Conservation (phyloP, 53 echinoderm and acorn worm species). For the Pentamera pediparva region DNA sequence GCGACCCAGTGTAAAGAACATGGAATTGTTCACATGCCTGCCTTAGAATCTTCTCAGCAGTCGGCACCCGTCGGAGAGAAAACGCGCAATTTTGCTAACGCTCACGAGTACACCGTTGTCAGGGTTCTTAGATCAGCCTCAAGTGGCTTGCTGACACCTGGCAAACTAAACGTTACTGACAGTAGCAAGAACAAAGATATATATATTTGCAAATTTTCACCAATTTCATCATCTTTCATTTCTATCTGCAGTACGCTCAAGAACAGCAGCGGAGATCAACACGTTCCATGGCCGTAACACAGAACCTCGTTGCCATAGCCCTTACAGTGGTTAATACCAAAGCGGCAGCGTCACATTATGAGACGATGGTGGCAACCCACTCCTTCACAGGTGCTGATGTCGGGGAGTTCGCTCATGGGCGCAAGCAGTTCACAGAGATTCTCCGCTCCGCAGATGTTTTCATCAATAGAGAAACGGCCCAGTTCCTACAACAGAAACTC, state of each 20-base stretch:
- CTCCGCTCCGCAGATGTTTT: not conserved
- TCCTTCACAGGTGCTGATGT: not conserved
- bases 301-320: not conserved
- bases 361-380: not conserved
- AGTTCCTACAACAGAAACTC: not conserved
- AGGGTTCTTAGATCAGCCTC: too few relatives aligned
- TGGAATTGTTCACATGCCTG: too few relatives aligned
- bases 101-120: too few relatives aligned
- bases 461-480: not conserved
- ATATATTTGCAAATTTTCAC: too few relatives aligned
- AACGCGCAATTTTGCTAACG: too few relatives aligned
- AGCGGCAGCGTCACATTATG: not conserved
- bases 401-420: constrained; percentile 5
- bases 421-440: not conserved
- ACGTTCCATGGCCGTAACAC: not conserved
- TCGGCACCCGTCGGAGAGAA: too few relatives aligned
- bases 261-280: not conserved
- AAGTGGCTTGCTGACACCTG: too few relatives aligned
- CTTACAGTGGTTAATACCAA: not conserved
- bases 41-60: too few relatives aligned
- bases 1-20: too few relatives aligned
- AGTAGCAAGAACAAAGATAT: too few relatives aligned
- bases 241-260: not conserved
- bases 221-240: not conserved
- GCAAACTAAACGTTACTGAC: too few relatives aligned